phyloP scores from a whole-genome alignment of 2,888 invertebrate genomes.

The Polietes domitor region DNA sequence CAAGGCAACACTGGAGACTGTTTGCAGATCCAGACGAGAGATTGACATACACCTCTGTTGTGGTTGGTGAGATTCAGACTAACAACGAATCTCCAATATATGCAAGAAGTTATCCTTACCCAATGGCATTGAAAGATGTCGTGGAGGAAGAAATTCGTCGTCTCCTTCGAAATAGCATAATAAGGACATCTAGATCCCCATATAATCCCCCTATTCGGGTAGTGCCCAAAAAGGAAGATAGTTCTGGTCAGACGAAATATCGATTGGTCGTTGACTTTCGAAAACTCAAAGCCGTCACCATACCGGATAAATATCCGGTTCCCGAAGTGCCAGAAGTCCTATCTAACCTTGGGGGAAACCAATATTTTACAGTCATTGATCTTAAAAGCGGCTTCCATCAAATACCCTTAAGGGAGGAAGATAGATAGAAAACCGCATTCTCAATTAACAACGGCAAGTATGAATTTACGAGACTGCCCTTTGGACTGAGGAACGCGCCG shows the following conservation, averaged over 20 bases:
- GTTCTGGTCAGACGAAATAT: constrained; percentile 33
- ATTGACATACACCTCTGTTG: constrained; percentile 43
- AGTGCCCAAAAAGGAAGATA: constrained; percentile 47
- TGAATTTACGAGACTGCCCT: neutral
- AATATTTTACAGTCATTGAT: no score
- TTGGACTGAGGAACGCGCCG: no score
- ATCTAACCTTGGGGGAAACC: neutral
- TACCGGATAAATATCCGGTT: constrained; percentile 51
- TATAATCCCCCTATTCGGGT: constrained; percentile 54
- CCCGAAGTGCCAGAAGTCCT: constrained; percentile 50
- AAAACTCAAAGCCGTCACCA: constrained; percentile 50
- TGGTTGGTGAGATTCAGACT: constrained; percentile 48
- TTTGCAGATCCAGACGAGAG: constrained; percentile 51
- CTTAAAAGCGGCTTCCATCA: constrained; percentile 3
- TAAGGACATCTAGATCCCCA: constrained; percentile 46
- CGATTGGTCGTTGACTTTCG: constrained; percentile 45
- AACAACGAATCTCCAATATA: constrained; percentile 39
- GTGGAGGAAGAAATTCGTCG: constrained; percentile 48
- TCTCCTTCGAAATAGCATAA: no score
- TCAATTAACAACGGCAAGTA: neutral
- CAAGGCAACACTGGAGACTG: neutral
- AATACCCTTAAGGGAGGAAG: neutral
- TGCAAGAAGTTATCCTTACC: constrained; percentile 49
- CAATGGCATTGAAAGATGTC: constrained; percentile 40
- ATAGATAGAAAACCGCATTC: neutral